Conservation (phyloP, 2,888 invertebrate species). For the Himalopsyche anomala region DNA sequence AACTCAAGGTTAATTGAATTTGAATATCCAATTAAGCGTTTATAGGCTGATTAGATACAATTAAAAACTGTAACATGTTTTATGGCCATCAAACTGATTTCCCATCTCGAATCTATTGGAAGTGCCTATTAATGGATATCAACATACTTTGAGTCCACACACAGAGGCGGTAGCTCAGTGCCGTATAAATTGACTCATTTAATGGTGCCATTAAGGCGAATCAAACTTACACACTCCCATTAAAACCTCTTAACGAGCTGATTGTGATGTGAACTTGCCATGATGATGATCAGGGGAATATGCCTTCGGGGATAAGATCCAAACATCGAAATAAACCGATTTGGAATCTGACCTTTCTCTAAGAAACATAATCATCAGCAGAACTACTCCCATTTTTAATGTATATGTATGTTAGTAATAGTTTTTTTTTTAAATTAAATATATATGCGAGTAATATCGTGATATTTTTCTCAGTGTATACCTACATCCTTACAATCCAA, state of each 20-base stretch:
- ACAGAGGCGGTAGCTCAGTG: conserved; percentile 48
- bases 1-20: background rate
- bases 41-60: background rate
- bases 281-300: conserved; percentile 16
- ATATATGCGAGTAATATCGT: too few relatives aligned
- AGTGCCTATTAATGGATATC: background rate
- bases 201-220: conserved; percentile 63
- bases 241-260: conserved; percentile 60
- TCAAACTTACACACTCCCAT: conserved; percentile 62
- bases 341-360: background rate
- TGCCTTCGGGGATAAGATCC: background rate
- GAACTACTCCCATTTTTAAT: too few relatives aligned
- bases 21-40: conserved; percentile 3
- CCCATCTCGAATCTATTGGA: background rate
- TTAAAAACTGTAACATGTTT: conserved; percentile 30
- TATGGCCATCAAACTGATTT: conserved; percentile 1
- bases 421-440: too few relatives aligned
- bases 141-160: conserved; percentile 31
- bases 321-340: background rate
- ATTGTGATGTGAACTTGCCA: conserved; percentile 53
- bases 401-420: too few relatives aligned
- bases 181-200: conserved; percentile 62
- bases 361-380: too few relatives aligned
- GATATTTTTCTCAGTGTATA: too few relatives aligned
- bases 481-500: too few relatives aligned